A percentile compares a stretch with the other conserved stretches of the same genome.
Evolutionary conservation across 2,797 vertebrate genomes (phyloP).

Genomic region (Anguilla obscura): DNA sequence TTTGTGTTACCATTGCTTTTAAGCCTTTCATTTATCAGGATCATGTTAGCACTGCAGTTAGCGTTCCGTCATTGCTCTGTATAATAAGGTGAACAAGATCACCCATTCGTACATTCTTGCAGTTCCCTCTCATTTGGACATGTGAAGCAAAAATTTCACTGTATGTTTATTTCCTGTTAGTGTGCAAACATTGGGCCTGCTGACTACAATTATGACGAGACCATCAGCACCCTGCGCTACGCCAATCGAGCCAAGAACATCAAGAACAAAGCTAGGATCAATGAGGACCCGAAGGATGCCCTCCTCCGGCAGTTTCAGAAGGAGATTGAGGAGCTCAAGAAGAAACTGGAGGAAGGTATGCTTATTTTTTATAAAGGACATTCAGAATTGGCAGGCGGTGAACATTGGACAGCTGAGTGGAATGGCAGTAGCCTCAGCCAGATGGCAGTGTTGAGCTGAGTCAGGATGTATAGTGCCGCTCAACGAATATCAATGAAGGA

Average conservation of each 20-base stretch:
- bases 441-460: conserved; percentile 29
- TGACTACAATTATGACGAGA: conserved; percentile 98
- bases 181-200: conserved; percentile 98
- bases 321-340: conserved; percentile 97
- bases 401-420: not conserved
- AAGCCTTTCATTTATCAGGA: not conserved
- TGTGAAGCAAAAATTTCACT: not conserved
- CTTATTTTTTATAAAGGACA: not conserved
- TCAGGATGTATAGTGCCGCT: not conserved
- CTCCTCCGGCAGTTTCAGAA: conserved; percentile 95
- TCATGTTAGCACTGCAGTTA: not conserved
- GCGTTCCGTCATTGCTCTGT: not conserved
- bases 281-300: conserved; percentile 97
- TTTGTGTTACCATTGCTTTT: not conserved
- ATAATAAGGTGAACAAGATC: not conserved
- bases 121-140: not conserved
- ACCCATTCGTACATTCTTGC: not conserved
- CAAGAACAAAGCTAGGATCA: conserved; percentile 98
- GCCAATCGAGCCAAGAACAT: conserved; percentile 98
- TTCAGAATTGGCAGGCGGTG: not conserved
- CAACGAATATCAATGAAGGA: not conserved
- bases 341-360: conserved; percentile 93
- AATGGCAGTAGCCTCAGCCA: not conserved
- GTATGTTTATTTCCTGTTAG: conserved; percentile 58
- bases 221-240: conserved; percentile 95